phyloP scores from a whole-genome alignment of 2,888 invertebrate genomes.

The Coenonympha arcania region DNA sequence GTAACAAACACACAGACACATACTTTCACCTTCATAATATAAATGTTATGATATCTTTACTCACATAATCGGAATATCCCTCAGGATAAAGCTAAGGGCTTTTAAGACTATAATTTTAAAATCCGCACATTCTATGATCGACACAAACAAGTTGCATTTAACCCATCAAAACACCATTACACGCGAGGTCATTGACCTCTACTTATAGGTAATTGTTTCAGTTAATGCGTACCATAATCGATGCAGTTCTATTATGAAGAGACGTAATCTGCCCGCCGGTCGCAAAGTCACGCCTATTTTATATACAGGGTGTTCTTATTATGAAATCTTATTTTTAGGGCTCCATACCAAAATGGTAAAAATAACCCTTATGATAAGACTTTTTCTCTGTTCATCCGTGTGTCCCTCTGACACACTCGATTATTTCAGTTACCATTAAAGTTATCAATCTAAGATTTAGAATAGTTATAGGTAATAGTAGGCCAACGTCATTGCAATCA shows the following conservation, averaged over 20 bases:
- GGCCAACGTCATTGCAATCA: no score
- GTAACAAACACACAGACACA: no score
- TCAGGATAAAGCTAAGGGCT: not conserved
- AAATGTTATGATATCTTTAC: no score
- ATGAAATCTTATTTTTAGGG: not conserved
- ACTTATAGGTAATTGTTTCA: conserved; percentile 50
- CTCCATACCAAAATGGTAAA: no score
- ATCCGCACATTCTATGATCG: conserved; percentile 5
- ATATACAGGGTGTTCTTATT: conserved; percentile 35
- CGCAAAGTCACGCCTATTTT: conserved; percentile 56
- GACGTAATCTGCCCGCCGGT: conserved; percentile 58
- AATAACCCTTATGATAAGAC: no score
- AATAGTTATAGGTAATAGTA: no score
- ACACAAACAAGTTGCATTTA: conserved; percentile 11
- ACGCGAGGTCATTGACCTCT: conserved; percentile 27
- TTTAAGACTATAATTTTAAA: not conserved
- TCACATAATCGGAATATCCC: no score
- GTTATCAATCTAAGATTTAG: no score
- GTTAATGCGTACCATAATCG: conserved; percentile 49
- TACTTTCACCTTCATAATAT: no score
- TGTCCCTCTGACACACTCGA: no score
- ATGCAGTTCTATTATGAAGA: conserved; percentile 47
- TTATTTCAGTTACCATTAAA: no score
- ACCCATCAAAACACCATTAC: conserved; percentile 29
- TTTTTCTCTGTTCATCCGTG: no score